phyloP scores from a whole-genome alignment of 2,113 vertebrate genomes.

The Sturnus vulgaris region DNA sequence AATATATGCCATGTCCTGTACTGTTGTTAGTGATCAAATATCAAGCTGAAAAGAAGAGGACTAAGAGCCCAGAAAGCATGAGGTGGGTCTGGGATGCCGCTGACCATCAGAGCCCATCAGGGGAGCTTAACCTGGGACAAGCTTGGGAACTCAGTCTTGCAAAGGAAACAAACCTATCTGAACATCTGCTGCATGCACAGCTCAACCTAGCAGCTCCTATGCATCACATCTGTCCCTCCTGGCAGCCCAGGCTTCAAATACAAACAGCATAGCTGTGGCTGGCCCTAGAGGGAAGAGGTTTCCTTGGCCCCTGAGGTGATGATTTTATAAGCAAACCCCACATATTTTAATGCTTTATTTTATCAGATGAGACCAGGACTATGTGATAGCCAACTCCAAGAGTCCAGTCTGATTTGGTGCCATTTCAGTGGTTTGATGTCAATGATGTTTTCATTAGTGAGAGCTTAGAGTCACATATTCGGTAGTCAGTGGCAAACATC shows the following conservation, averaged over 20 bases:
- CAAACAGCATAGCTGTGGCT: not conserved
- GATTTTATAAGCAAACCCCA: not conserved
- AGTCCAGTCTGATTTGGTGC: not conserved
- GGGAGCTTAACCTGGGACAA: not conserved
- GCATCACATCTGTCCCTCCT: not conserved
- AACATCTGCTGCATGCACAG: not conserved
- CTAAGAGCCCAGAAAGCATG: not conserved
- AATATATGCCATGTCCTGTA: not conserved
- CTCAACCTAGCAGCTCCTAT: not conserved
- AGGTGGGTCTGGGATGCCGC: not conserved
- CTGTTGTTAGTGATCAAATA: constrained; percentile 6
- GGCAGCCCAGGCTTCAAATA: not conserved
- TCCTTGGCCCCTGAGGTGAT: not conserved
- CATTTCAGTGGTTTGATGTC: not conserved
- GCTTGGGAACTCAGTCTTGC: not conserved
- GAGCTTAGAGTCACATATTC: not conserved
- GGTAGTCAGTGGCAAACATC: not conserved
- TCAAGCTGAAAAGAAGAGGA: not conserved
- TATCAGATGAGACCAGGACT: not conserved
- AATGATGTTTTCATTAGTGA: not conserved
- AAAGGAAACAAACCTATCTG: not conserved
- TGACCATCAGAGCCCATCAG: rapidly evolving
- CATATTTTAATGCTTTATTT: not conserved
- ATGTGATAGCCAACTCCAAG: not conserved
- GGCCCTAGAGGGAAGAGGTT: not conserved